phyloP scores from a whole-genome alignment of 2,888 invertebrate species.

The Himalopsyche japonica region DNA sequence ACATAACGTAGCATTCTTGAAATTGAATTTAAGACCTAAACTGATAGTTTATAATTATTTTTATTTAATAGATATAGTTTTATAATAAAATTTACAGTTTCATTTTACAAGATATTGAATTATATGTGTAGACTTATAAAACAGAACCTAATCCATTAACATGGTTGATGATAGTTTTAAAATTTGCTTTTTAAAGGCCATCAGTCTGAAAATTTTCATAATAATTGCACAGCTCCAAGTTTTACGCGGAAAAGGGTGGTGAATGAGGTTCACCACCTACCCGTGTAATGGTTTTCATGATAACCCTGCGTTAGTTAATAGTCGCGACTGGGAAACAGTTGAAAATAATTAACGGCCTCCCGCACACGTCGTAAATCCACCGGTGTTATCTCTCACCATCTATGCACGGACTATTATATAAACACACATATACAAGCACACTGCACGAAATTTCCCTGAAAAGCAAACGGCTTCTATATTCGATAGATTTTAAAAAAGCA shows the following conservation, averaged over 20 bases:
- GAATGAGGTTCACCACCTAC: background rate
- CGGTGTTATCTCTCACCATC: conserved; percentile 26
- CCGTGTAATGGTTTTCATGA: conserved; percentile 33
- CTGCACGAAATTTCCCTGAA: background rate
- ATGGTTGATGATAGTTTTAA: background rate
- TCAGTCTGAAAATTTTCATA: background rate
- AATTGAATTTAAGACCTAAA: too few species aligned
- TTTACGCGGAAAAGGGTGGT: background rate
- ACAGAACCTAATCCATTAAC: too few species aligned
- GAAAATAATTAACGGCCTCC: conserved; percentile 35
- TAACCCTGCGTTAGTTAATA: conserved; percentile 35
- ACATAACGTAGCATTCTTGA: too few species aligned
- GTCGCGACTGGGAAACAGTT: conserved; percentile 33
- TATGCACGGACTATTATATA: background rate
- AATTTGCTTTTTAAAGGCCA: background rate
- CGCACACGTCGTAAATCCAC: conserved; percentile 34
- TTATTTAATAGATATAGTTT: too few species aligned
- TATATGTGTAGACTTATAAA: too few species aligned
- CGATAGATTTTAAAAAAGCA: too few species aligned
- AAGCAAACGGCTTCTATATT: background rate
- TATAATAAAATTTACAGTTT: too few species aligned
- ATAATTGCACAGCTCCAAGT: background rate
- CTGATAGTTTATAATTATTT: too few species aligned
- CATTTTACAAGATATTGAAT: too few species aligned
- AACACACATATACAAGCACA: background rate